Percentiles rank a stretch among this genome's conserved stretches.
Conservation (phyloP, 2,113 vertebrate species). For the Amblyornis subalaris region DNA sequence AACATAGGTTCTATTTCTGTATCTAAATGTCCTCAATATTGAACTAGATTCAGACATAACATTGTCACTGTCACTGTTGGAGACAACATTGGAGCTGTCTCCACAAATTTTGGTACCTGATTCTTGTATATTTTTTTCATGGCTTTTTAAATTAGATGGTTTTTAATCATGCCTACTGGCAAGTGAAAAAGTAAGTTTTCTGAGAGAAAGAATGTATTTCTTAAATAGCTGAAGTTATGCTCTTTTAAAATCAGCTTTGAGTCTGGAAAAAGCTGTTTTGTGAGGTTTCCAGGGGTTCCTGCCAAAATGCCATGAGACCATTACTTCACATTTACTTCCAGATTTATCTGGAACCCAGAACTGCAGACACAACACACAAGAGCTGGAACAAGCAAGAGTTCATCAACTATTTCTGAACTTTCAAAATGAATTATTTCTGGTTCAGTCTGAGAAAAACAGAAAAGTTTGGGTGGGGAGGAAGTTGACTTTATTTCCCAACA, state of each 20-base stretch:
- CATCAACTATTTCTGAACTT: conserved; percentile 31
- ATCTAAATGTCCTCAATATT: neutral
- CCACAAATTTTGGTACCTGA: neutral
- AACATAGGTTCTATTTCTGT: neutral
- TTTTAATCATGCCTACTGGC: neutral
- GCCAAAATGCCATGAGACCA: conserved; percentile 37
- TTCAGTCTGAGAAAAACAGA: conserved; percentile 7
- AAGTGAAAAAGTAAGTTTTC: neutral
- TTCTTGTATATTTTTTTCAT: neutral
- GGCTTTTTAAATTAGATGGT: neutral
- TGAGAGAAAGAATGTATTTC: neutral
- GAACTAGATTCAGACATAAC: neutral
- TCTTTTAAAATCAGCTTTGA: conserved; percentile 18
- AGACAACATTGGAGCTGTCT: neutral
- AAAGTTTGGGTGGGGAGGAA: neutral
- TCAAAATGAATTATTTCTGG: conserved; percentile 23
- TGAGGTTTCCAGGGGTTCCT: conserved; percentile 38
- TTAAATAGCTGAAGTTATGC: neutral
- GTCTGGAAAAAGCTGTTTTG: conserved; percentile 34
- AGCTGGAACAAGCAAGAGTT: conserved; percentile 49
- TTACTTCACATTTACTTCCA: conserved; percentile 54
- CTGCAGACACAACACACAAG: conserved; percentile 18
- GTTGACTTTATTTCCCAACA: conserved; percentile 28
- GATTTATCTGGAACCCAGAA: conserved; percentile 54
- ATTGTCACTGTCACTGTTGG: no score